Percentiles rank a stretch among this genome's conserved stretches.
Conservation (phyloP, 2,113 vertebrate genomes). For the Bostrychus sinensis region DNA sequence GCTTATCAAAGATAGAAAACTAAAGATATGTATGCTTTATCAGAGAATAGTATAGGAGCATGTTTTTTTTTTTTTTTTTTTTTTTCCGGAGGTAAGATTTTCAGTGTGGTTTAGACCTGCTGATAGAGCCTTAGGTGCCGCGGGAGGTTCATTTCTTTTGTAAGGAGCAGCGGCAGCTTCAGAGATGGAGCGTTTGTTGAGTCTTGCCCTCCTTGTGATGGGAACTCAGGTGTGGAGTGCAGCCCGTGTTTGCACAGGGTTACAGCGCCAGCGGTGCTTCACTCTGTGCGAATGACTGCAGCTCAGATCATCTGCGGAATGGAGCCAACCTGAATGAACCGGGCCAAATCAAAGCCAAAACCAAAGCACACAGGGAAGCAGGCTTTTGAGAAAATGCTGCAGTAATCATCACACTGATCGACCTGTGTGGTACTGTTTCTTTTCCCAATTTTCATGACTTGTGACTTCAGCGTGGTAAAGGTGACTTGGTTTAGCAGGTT, state of each 20-base stretch:
- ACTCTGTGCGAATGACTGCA: slow-evolving; percentile 20
- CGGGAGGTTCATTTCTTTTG: slow-evolving; percentile 35
- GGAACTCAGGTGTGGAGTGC: slow-evolving; percentile 48
- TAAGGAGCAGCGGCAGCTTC: slow-evolving; percentile 27
- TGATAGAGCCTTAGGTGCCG: slow-evolving; percentile 40
- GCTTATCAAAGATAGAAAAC: slow-evolving; percentile 43
- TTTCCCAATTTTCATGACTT: not conserved
- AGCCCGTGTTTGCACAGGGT: slow-evolving; percentile 48
- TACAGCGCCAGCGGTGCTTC: slow-evolving; percentile 44
- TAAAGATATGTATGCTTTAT: not conserved
- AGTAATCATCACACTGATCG: too few species aligned
- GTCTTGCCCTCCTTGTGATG: slow-evolving; percentile 53
- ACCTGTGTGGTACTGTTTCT: not conserved
- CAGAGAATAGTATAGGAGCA: slow-evolving; percentile 2
- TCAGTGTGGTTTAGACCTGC: slow-evolving; percentile 5
- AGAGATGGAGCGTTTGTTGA: slow-evolving; percentile 54
- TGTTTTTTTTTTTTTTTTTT: slow-evolving; percentile 7
- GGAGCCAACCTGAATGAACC: slow-evolving; percentile 33
- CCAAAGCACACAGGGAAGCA: not conserved
- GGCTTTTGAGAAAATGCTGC: not conserved
- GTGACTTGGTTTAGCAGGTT: not conserved
- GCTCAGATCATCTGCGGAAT: slow-evolving; percentile 36
- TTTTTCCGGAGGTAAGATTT: slow-evolving; percentile 1
- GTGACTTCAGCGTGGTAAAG: not conserved
- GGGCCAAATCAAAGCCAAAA: not conserved